Percentiles rank a stretch among this genome's conserved stretches.
Evolutionary conservation across 2,888 invertebrate species (phyloP).

Genomic region (Caenorhabditis sp.): DNA sequence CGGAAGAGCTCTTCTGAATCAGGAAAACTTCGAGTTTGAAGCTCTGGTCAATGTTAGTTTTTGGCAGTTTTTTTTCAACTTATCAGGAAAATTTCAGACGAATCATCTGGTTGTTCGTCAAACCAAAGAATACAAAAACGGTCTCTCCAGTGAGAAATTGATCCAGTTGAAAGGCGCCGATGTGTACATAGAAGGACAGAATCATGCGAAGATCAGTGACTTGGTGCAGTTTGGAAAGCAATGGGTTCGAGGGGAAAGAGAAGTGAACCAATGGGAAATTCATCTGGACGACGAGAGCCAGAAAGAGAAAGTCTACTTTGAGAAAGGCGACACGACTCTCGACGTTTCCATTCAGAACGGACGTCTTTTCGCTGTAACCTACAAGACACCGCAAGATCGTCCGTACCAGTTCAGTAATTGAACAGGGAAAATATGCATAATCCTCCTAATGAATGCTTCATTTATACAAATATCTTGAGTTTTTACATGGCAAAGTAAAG

Average conservation of each 20-base stretch:
- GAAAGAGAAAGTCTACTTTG: constrained; percentile 27
- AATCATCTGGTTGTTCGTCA: constrained; percentile 40
- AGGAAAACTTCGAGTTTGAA: constrained; percentile 55
- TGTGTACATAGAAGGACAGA: constrained; percentile 37
- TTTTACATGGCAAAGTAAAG: constrained; percentile 45
- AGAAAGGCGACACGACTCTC: constrained; percentile 27
- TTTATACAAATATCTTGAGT: constrained; percentile 3
- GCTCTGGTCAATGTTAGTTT: constrained; percentile 30
- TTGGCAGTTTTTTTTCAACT: background rate
- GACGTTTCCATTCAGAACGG: constrained; percentile 20
- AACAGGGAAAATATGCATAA: background rate
- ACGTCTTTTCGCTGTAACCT: constrained; percentile 5
- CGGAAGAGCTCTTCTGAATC: constrained; percentile 39
- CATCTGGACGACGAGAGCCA: constrained; percentile 32
- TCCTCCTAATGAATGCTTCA: constrained; percentile 18
- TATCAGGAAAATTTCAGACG: constrained; percentile 28
- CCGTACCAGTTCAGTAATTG: constrained; percentile 21
- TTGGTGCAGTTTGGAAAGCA: constrained; percentile 40
- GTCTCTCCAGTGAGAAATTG: constrained; percentile 17
- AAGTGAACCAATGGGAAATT: constrained; percentile 37
- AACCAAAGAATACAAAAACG: constrained; percentile 32
- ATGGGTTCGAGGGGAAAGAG: constrained; percentile 26
- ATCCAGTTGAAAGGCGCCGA: constrained; percentile 24
- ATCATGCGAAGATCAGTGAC: constrained; percentile 15
- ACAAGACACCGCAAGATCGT: constrained; percentile 26